Conservation (phyloP, 1,140 invertebrate genomes). For the Drosophila persimilis region DNA sequence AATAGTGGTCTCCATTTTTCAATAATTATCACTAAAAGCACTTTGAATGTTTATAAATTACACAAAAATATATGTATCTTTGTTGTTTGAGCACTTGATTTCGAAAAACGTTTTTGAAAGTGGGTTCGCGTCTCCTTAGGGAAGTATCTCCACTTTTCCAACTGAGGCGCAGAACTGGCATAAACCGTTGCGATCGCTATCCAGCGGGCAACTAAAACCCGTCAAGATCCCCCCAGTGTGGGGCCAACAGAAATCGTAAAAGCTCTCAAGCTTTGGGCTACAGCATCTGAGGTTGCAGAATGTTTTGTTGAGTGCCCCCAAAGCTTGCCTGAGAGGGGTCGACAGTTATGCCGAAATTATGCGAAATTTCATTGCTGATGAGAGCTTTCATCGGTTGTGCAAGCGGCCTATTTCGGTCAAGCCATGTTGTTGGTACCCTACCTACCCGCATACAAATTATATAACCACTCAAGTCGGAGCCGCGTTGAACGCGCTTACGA, state of each 20-base stretch:
- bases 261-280: conserved; percentile 26
- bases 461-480: conserved; percentile 13
- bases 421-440: conserved; percentile 17
- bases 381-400: conserved; percentile 58
- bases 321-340: conserved; percentile 5
- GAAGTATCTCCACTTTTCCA: conserved; percentile 19
- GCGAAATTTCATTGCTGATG: conserved; percentile 60
- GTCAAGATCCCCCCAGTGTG: conserved; percentile 13
- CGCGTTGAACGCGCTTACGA: no score
- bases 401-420: conserved; percentile 43
- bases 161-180: conserved; percentile 24
- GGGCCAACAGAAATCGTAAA: conserved; percentile 21
- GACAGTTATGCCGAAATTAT: conserved; percentile 57
- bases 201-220: conserved; percentile 60
- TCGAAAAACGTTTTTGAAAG: conserved; percentile 10
- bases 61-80: not conserved
- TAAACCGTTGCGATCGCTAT: conserved; percentile 60
- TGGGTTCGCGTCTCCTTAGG: conserved; percentile 16
- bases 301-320: conserved; percentile 5
- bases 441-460: conserved; percentile 13
- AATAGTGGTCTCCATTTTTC: conserved; percentile 67
- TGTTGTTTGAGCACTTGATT: not conserved
- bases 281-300: conserved; percentile 48
- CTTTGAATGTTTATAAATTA: not conserved
- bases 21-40: conserved; percentile 12